Percentiles rank a stretch among this genome's conserved stretches.
Evolutionary conservation across 2,113 vertebrate species (phyloP).

Genomic region (Formicarius rufipectus): DNA sequence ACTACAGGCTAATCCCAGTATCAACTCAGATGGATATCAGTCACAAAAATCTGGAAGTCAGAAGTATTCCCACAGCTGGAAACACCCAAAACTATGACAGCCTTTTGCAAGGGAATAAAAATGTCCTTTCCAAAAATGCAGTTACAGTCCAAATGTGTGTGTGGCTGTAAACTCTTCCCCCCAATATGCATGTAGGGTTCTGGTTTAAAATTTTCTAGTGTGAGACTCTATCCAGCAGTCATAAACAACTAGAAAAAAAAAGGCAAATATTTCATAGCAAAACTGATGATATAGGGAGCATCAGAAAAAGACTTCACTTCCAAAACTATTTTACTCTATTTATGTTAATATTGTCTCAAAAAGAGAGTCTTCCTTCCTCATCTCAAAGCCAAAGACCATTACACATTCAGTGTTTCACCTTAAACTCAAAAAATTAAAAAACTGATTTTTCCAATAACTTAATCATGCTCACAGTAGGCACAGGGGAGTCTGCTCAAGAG

Average conservation of each 20-base stretch:
- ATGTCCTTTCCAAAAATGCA: neutral
- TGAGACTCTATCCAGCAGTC: neutral
- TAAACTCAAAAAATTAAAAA: neutral
- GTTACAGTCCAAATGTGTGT: neutral
- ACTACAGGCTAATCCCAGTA: neutral
- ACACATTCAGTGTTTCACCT: neutral
- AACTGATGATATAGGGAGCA: neutral
- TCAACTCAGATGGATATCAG: neutral
- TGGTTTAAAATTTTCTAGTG: neutral
- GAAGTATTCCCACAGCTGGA: neutral
- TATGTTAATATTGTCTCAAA: neutral
- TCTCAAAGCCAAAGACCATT: neutral
- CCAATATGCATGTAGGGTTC: rapidly evolving
- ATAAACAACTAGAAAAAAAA: neutral
- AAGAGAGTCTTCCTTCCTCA: neutral
- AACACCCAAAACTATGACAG: neutral
- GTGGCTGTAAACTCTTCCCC: neutral
- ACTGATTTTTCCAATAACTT: neutral
- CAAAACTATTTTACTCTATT: neutral
- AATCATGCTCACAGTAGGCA: neutral
- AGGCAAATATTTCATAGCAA: neutral
- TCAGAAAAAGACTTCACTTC: neutral
- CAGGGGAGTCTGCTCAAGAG: neutral
- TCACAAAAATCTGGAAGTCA: neutral
- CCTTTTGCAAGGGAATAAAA: neutral